Percentiles rank a stretch among this genome's conserved stretches.
Evolutionary conservation across 2,888 invertebrate genomes (phyloP).

Genomic region (Actias luna): DNA sequence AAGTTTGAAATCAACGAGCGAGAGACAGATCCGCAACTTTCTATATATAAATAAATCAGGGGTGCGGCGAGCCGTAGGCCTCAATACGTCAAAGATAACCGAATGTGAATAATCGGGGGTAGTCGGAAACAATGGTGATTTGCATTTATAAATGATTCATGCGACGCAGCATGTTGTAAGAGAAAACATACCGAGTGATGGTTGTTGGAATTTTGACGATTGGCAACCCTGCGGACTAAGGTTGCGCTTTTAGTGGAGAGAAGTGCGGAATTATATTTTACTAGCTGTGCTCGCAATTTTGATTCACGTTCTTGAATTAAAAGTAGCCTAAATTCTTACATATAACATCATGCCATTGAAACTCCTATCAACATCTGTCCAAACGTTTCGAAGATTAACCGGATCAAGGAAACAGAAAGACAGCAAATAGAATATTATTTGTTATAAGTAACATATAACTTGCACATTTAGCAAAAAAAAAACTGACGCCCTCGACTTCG

Average conservation of each 20-base stretch:
- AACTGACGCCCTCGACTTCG: no score
- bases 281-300: no score
- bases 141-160: conserved; percentile 76
- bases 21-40: conserved; percentile 16
- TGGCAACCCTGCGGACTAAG: conserved; percentile 42
- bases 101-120: conserved; percentile 65
- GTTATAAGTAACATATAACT: no score
- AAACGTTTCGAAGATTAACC: no score
- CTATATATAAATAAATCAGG: conserved; percentile 35
- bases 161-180: conserved; percentile 52
- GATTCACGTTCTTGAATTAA: no score
- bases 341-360: no score
- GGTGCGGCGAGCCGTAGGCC: conserved; percentile 31
- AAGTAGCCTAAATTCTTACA: no score
- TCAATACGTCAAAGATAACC: conserved; percentile 66
- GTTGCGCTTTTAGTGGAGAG: conserved; percentile 13
- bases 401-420: no score
- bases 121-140: conserved; percentile 63
- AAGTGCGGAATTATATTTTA: conserved; percentile 9
- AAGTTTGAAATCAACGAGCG: conserved; percentile 19
- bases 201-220: conserved; percentile 50
- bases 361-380: no score
- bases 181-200: conserved; percentile 55
- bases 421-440: no score
- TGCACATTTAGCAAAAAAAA: no score